Evolutionary conservation across 2,888 invertebrate genomes (phyloP), one percentile per base, ranked within the genome.

Genomic region (Hemicrepidius hirtus): DNA sequence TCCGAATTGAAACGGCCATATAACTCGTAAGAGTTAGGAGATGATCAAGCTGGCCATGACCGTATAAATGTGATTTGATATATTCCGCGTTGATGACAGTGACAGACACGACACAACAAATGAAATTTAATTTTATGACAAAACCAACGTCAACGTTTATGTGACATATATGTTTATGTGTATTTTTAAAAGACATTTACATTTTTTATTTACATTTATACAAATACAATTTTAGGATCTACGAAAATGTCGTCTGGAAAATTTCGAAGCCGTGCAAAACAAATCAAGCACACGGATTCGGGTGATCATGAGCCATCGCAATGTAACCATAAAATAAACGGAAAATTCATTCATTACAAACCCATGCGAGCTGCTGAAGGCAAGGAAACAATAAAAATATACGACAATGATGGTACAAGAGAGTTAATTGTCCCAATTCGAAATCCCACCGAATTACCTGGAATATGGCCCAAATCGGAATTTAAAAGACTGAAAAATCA

Each of bases 391-490:
- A 72, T 85, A 3, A 74, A 77, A 32, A 64, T 79, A 13, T 74
- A 80, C 35, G 78, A 82, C 21, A 77, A 82, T 0, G 87, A 86
- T 0, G 86, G 87, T 4, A 88, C 86, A 81, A 82, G 90, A 32
- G 81, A 83, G 0, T 80, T 91, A 7, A 78, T 91, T 1, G 84
- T 92, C 0, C 91, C 92, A 0, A 88, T 87, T 57, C 84, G 83
- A 1, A 82, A 87, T 32, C 88, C 88, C 0, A 89, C 88, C 73
- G 87, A 87, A 68, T 88, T 90, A 77, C 91, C 92, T 0, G 91
- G 90, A 2, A 85, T 92, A 41, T 88, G 92, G 82, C 88, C 89
- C 0, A 88, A 87, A 68, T 84, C 86, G 0, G 92, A 94, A 75
- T 91, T 90, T 73, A 87, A 90, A 0, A 85, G 91, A 35, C 82